These are phyloP conservation scores for Diarsia brunnea DNA, from an alignment of 2,888 invertebrate genomes.

Conservation along the genomic window DNA sequence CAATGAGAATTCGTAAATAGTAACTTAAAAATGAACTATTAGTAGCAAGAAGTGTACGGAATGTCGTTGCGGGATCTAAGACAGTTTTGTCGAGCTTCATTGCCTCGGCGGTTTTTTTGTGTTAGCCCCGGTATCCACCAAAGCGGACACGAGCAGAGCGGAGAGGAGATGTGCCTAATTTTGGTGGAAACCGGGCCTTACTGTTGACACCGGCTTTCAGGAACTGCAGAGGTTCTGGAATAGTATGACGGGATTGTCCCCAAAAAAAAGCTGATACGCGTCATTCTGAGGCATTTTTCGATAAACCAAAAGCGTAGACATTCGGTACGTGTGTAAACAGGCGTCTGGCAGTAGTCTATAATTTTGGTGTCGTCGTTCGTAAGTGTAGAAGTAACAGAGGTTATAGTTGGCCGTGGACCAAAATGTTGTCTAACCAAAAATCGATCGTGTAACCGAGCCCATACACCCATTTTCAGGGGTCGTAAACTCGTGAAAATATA, in stretches of 20 bases:
- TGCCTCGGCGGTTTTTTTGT: too few species aligned
- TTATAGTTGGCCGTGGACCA: conserved; percentile 14
- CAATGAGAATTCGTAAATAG: not conserved
- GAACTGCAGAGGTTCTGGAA: too few species aligned
- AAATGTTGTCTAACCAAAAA: conserved; percentile 22
- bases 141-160: too few species aligned
- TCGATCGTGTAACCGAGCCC: conserved; percentile 10
- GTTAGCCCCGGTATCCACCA: too few species aligned
- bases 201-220: too few species aligned
- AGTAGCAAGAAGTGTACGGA: too few species aligned
- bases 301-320: not conserved
- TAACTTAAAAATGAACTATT: not conserved
- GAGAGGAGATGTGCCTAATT: too few species aligned
- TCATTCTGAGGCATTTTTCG: not conserved
- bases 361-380: not conserved
- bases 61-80: too few species aligned
- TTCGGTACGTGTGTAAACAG: not conserved
- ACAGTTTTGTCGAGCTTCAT: too few species aligned
- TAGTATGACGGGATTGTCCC: too few species aligned
- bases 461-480: conserved; percentile 4
- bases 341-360: not conserved
- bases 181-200: too few species aligned
- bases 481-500: conserved; percentile 28
- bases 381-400: not conserved
- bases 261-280: too few species aligned